A percentile compares a stretch with the other conserved stretches of the same genome.
Conservation (phyloP, 2,888 invertebrate species). For the Pollenia amentaria region DNA sequence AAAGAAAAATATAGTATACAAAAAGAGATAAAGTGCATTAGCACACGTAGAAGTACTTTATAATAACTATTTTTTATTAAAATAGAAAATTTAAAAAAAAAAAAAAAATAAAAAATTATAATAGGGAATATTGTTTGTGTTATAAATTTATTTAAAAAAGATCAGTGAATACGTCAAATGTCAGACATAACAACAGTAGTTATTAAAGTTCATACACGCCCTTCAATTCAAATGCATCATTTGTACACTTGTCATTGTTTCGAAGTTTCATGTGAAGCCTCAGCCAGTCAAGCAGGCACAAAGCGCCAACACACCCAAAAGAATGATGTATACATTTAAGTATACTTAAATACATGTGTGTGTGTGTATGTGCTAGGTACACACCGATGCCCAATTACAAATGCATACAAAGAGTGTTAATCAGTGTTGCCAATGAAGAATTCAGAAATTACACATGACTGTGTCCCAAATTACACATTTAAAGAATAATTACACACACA, state of each 20-base stretch:
- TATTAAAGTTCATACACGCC: conserved; percentile 49
- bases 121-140: conserved; percentile 24
- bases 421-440: no score
- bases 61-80: not conserved
- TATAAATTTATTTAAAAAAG: conserved; percentile 43
- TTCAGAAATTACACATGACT: no score
- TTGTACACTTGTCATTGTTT: conserved; percentile 51
- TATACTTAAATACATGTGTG: not conserved
- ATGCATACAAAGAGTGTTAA: no score
- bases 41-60: not conserved
- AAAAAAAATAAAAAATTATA: not conserved
- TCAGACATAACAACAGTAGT: not conserved
- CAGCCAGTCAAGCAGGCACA: conserved; percentile 14
- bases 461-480: no score
- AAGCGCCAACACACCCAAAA: conserved; percentile 43
- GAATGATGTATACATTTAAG: no score
- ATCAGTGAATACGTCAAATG: conserved; percentile 50
- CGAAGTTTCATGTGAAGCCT: conserved; percentile 20
- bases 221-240: conserved; percentile 51
- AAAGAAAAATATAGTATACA: not conserved
- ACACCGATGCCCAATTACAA: no score
- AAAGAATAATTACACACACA: no score
- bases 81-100: not conserved
- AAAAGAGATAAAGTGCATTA: conserved; percentile 9
- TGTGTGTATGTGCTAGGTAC: no score